These are phyloP conservation scores for Pelochelys cantorii DNA, from an alignment of 2,797 vertebrate species.

Conservation along the genomic window DNA sequence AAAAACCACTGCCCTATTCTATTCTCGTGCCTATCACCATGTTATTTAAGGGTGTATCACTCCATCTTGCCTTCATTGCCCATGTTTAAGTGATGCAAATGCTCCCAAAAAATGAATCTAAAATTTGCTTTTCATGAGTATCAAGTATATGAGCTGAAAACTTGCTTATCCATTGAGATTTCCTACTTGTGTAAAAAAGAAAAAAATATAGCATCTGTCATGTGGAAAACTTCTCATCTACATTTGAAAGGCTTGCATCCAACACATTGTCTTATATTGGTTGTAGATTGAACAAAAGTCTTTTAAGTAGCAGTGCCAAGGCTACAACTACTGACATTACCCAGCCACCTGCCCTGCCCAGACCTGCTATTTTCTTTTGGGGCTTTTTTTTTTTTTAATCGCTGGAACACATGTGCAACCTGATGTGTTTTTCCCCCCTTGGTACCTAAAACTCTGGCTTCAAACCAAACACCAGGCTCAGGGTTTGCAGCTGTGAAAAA, in stretches of 20 bases:
- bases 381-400: slow-evolving; percentile 42
- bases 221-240: slow-evolving; percentile 22
- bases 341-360: slow-evolving; percentile 70
- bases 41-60: neutral
- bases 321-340: slow-evolving; percentile 12
- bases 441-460: neutral
- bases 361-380: slow-evolving; percentile 5
- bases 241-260: slow-evolving; percentile 42
- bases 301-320: slow-evolving; percentile 30
- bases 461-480: neutral
- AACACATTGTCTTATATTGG: neutral
- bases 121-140: slow-evolving; percentile 62
- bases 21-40: neutral
- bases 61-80: neutral
- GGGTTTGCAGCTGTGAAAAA: slow-evolving; percentile 64
- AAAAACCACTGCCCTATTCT: neutral
- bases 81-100: slow-evolving; percentile 37
- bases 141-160: slow-evolving; percentile 40
- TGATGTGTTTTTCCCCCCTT: neutral
- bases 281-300: slow-evolving; percentile 52
- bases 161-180: slow-evolving; percentile 46
- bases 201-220: slow-evolving; percentile 44
- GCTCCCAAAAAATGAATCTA: slow-evolving; percentile 18
- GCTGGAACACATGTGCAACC: slow-evolving; percentile 63
- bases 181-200: slow-evolving; percentile 66